Percentiles rank a stretch among this genome's conserved stretches.
These are phyloP conservation scores for Otolemur garnettii DNA, from an alignment of 2,113 vertebrate genomes.

Conservation along the genomic window DNA sequence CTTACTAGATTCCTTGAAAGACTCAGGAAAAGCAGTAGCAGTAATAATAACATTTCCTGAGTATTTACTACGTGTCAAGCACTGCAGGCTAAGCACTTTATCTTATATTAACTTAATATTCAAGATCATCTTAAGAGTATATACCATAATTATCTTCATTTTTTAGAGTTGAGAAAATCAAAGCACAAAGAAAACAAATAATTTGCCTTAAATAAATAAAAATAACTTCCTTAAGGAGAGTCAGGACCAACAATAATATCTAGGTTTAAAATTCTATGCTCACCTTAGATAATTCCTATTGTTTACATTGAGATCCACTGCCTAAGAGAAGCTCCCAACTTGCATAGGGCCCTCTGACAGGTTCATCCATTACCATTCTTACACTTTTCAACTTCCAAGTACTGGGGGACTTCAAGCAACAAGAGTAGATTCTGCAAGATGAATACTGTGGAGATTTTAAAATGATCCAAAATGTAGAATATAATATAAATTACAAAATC, in stretches of 20 bases:
- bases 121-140: constrained; percentile 3
- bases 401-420: neutral
- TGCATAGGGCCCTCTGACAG: neutral
- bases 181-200: constrained; percentile 52
- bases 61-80: neutral
- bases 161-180: constrained; percentile 39
- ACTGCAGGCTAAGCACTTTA: neutral
- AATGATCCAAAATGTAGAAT: constrained; percentile 20
- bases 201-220: neutral
- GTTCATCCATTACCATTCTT: neutral
- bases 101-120: neutral
- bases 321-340: neutral
- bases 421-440: constrained; percentile 3
- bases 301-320: neutral
- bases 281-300: neutral
- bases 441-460: neutral
- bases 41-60: neutral
- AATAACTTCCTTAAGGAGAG: constrained; percentile 39
- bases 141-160: neutral
- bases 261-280: neutral
- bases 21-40: neutral
- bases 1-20: neutral
- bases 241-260: neutral
- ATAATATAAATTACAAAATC: constrained; percentile 36
- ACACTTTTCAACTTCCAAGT: neutral